Evolutionary conservation across 2,113 vertebrate genomes (phyloP).

Genomic region (Podilymbus podiceps): DNA sequence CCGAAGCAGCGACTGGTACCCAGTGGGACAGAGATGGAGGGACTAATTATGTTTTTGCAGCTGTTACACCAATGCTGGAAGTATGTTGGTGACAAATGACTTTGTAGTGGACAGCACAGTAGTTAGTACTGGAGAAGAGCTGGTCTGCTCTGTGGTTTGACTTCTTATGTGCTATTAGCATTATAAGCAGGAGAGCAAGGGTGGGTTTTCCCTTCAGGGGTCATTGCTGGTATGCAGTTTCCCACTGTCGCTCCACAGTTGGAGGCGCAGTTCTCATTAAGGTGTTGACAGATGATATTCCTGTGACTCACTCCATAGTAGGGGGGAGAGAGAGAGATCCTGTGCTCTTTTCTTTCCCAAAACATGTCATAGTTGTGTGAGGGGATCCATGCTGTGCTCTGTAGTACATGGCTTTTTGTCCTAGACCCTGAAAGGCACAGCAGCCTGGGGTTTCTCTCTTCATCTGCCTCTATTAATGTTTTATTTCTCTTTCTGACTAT

Average conservation of each 20-base stretch:
- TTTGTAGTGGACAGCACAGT: conserved; percentile 26
- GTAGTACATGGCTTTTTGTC: background rate
- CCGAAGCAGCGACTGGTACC: background rate
- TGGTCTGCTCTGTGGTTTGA: background rate
- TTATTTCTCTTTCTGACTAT: background rate
- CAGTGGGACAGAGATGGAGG: conserved; percentile 20
- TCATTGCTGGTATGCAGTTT: background rate
- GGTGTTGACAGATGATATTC: conserved; percentile 25
- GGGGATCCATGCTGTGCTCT: background rate
- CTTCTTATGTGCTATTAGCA: conserved; percentile 26
- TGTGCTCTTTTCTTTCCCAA: background rate
- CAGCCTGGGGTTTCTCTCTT: background rate
- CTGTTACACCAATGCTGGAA: conserved; percentile 29
- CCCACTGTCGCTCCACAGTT: background rate
- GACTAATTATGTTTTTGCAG: conserved; percentile 63
- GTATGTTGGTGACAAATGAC: conserved; percentile 35
- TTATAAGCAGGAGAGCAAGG: background rate
- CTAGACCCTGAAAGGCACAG: background rate
- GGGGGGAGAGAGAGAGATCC: background rate
- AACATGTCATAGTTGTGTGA: background rate
- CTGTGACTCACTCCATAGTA: background rate
- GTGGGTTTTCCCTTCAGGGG: conserved; percentile 4
- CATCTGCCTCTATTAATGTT: background rate
- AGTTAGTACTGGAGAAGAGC: conserved; percentile 4
- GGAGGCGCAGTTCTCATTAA: conserved; percentile 11